phyloP scores from a whole-genome alignment of 2,113 vertebrate genomes.

The Rhea americana region DNA sequence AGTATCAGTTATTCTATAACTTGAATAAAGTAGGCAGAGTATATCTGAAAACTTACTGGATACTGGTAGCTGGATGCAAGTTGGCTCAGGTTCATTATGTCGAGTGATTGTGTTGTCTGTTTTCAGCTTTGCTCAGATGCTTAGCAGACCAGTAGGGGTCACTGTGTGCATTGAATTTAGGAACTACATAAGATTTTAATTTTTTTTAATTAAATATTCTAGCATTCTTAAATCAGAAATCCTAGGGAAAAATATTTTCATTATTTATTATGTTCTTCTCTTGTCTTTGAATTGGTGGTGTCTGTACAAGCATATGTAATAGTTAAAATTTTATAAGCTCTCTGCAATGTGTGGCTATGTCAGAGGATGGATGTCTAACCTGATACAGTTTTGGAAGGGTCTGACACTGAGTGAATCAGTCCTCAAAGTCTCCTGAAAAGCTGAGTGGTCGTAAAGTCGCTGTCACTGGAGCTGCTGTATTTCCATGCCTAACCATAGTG shows the following conservation, averaged over 20 bases:
- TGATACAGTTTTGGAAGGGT: background rate
- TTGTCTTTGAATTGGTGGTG: background rate
- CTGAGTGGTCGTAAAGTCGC: background rate
- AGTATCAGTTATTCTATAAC: background rate
- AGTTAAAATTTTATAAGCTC: background rate
- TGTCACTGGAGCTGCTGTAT: background rate
- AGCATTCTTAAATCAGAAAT: background rate
- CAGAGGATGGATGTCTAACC: background rate
- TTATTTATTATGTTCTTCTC: background rate
- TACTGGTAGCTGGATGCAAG: background rate
- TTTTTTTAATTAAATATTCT: slow-evolving; percentile 13
- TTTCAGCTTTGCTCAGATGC: background rate
- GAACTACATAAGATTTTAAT: slow-evolving; percentile 36
- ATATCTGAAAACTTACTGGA: background rate
- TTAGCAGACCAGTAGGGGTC: slow-evolving; percentile 76
- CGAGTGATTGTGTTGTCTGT: fast-evolving
- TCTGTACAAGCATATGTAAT: background rate
- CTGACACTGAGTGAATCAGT: background rate
- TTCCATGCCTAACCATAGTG: background rate
- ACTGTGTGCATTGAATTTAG: slow-evolving; percentile 73
- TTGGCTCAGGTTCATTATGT: background rate
- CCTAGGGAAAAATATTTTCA: background rate
- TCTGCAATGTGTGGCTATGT: fast-evolving
- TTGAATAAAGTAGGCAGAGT: background rate
- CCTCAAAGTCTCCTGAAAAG: background rate